Base-by-base conservation (phyloP, 1,140 invertebrate species). In the Eriosoma lanigerum region DNA sequence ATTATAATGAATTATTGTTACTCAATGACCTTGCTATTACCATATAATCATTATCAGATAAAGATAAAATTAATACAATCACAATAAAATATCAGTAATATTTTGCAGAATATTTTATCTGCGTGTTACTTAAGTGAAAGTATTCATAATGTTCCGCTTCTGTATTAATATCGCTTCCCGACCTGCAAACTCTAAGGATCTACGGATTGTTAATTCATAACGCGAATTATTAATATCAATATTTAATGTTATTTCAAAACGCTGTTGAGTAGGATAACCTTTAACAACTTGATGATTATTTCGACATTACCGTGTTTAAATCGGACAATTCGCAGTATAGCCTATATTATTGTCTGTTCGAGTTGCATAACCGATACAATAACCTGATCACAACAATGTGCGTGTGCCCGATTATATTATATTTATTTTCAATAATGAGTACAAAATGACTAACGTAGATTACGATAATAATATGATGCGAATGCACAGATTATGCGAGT, bases 201-300 rank as follows among this genome's bases (percentile, higher is more conserved):
- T 50, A 6, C 56, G 44, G 66, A 48, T 48, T 48, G n/a, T 70
- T 9, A 46, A 70, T 70, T 26, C 66, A 70, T 46, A 21, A 13
- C 19, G n/a, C 21, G 56, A 5, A 26, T 58, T 29, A 62, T 62
- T 5, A 26, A 60, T 29, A n/a, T 29, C 29, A 26, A 29, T 32
- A 62, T 62, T 10, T 15, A 4, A 9, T 19, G 10, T 48, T 19
- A 21, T 24, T 46, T 44, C 44, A 10, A 26, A 70, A 70, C 66
- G 26, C 60, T 15, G 26, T 19, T 46, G 24, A 70, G 3, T 8
- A 1, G 9, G 46, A 38, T 56, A 29, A 73, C 50, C 50, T 73
- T 54, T 54, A 32, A 54, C 70, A 50, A 54, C 26, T 73, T 73
- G 46, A 52, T 54, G 70, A 54, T 54, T n/a, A n/a, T 73, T 21